Conservation (phyloP, 2,113 vertebrate species). For the Centropristis striata region DNA sequence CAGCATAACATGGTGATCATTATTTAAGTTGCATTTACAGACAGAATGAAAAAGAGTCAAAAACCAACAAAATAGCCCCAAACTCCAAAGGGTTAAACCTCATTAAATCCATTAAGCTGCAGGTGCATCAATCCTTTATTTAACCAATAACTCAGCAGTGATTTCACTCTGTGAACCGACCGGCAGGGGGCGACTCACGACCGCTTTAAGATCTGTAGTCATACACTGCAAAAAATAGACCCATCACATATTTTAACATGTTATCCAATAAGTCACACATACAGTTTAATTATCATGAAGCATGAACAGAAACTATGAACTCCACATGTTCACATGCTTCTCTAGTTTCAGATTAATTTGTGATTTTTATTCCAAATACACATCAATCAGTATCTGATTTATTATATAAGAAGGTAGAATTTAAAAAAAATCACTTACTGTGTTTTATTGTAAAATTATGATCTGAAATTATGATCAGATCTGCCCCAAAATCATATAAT, state of each 20-base stretch:
- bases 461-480: neutral
- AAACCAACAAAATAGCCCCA: too few species aligned
- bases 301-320: neutral
- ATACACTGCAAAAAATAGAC: conserved; percentile 46
- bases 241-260: neutral
- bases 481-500: neutral
- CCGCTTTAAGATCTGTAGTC: neutral
- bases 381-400: neutral
- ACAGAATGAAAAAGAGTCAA: too few species aligned
- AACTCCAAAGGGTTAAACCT: too few species aligned
- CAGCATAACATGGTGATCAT: too few species aligned
- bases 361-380: neutral
- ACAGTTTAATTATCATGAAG: neutral
- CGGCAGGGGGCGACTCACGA: conserved; percentile 64
- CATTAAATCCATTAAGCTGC: neutral
- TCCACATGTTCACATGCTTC: neutral
- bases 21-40: too few species aligned
- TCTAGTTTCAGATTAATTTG: neutral
- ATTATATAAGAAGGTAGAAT: neutral
- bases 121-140: neutral
- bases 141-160: neutral
- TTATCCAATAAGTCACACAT: neutral
- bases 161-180: neutral
- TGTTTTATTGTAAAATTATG: neutral
- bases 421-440: neutral